Evolutionary conservation across 2,888 invertebrate species (phyloP).

Genomic region (Pinctada fucata): DNA sequence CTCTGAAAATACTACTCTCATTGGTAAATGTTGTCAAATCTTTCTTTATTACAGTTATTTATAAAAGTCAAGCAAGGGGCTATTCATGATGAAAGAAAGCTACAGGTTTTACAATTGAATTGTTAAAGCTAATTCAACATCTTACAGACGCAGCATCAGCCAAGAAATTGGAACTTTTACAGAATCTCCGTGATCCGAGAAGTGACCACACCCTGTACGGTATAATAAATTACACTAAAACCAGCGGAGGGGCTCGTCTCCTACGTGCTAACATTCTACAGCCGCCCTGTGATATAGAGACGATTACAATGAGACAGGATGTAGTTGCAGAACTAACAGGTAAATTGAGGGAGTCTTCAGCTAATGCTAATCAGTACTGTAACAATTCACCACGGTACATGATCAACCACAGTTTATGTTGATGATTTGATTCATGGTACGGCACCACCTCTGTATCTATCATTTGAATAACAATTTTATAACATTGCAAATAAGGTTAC

Average conservation of each 20-base stretch:
- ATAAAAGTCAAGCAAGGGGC: too few relatives aligned
- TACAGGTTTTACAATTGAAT: too few relatives aligned
- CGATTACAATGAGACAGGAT: constrained; percentile 85
- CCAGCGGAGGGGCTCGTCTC: constrained; percentile 86
- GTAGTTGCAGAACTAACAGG: constrained; percentile 86
- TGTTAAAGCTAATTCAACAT: not conserved
- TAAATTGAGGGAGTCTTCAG: not conserved
- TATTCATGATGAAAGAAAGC: too few relatives aligned
- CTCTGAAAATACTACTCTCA: constrained; percentile 88
- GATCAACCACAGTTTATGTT: too few relatives aligned
- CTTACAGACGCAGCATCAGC: constrained; percentile 88
- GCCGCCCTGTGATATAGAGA: constrained; percentile 84
- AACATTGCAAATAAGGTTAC: too few relatives aligned
- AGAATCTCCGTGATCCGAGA: constrained; percentile 73
- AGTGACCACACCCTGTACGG: constrained; percentile 81
- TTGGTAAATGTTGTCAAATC: constrained; percentile 82
- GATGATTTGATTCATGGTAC: too few relatives aligned
- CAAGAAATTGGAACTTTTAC: constrained; percentile 82
- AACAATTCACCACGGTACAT: too few relatives aligned
- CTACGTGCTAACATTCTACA: constrained; percentile 86
- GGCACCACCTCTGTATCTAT: too few relatives aligned
- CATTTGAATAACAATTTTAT: too few relatives aligned
- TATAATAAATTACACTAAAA: constrained; percentile 84
- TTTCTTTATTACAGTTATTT: too few relatives aligned
- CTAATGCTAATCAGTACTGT: too few relatives aligned